Conservation (phyloP, 1,140 invertebrate species). For the Paraescarpia echinospica region DNA sequence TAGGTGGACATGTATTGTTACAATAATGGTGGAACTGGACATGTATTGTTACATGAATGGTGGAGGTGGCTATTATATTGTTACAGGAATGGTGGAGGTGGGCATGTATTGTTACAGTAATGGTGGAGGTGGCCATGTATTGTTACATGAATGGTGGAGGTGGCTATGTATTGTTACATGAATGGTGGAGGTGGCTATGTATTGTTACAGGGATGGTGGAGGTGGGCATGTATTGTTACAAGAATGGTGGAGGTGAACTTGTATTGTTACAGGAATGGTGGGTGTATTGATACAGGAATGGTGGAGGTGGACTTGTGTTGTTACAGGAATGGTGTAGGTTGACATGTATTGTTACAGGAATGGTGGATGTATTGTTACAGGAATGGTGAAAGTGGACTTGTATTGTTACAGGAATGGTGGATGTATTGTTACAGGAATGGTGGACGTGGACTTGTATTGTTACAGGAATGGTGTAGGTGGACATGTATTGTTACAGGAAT, state of each 20-base stretch:
- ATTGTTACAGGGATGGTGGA: background rate
- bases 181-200: background rate
- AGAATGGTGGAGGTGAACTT: background rate
- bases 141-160: background rate
- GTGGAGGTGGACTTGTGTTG: background rate
- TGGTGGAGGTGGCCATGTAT: background rate
- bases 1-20: constrained; percentile 12
- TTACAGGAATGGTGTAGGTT: background rate
- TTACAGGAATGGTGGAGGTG: background rate
- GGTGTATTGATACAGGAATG: background rate
- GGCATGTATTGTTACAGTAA: background rate
- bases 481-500: background rate
- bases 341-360: background rate
- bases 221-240: background rate
- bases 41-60: background rate
- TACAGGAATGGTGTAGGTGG: background rate
- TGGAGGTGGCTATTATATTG: background rate
- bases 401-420: background rate
- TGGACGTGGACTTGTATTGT: background rate
- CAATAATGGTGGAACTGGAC: constrained; percentile 51
- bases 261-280: background rate
- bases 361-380: background rate
- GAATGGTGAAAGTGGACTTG: background rate
- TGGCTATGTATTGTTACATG: background rate
- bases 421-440: background rate